Conservation (phyloP, 2,797 vertebrate species). For the Sibirionetta formosa region DNA sequence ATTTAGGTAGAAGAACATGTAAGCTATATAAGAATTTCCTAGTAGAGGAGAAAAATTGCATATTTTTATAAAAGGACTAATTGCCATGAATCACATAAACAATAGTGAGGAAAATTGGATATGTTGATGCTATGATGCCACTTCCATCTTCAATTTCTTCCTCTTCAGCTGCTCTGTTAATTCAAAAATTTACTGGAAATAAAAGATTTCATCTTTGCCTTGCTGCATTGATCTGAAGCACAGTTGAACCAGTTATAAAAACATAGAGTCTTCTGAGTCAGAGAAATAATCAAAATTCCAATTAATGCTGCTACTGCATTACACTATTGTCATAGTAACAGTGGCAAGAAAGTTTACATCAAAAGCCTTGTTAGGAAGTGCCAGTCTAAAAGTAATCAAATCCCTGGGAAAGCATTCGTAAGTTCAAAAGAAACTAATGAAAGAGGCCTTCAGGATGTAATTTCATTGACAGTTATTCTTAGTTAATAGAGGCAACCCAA, state of each 20-base stretch:
- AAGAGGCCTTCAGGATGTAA: constrained; percentile 55
- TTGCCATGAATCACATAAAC: background rate
- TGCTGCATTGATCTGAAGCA: constrained; percentile 48
- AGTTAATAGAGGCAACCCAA: constrained; percentile 32
- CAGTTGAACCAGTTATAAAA: constrained; percentile 69
- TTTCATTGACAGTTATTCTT: constrained; percentile 49
- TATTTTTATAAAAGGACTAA: background rate
- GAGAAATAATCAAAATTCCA: constrained; percentile 70
- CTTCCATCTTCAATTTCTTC: background rate
- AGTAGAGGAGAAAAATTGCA: background rate
- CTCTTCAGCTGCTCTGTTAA: background rate
- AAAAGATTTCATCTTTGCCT: constrained; percentile 43
- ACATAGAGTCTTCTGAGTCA: constrained; percentile 52
- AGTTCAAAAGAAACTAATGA: constrained; percentile 76
- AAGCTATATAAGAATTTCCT: background rate
- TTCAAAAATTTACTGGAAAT: constrained; percentile 24
- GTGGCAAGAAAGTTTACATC: constrained; percentile 69
- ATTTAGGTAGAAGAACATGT: background rate
- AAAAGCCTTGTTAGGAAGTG: constrained; percentile 67
- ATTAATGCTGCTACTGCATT: constrained; percentile 57
- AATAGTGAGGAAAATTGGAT: background rate
- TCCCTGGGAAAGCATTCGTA: constrained; percentile 67
- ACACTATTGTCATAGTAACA: constrained; percentile 75
- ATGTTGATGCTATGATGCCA: background rate
- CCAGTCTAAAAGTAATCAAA: constrained; percentile 66